Base-by-base conservation (phyloP, 2,888 invertebrate genomes). In the Trissoscelio sp. region DNA sequence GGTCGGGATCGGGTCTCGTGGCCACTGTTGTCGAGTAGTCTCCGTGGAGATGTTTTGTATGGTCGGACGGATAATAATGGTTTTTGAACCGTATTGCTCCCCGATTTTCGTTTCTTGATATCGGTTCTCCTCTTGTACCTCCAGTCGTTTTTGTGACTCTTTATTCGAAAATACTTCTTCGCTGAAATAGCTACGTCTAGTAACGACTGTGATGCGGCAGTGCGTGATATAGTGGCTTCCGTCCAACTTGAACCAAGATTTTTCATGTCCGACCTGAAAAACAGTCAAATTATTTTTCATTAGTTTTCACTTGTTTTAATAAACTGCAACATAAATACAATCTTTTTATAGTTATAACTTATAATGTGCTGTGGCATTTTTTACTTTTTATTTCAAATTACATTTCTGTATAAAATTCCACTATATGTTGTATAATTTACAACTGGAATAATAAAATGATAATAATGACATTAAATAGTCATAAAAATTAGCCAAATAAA, bases 191-290 rank as follows among this genome's bases (percentile, higher is more conserved):
- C 88, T 87, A 87, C 88, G 88, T 92, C 92, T 92, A 93, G 92
- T 87, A 86, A 89, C 88, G 90, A 89, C 89, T 89, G 90, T 90
- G 89, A 88, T 93, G 92, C 92, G 92, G 93, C 93, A 93, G 94
- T 94, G 93, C 93, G 92, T 93, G 93, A 93, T 94, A 94, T 93
- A 94, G 93, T 93, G 93, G 94, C 94, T 93, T 93, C 94, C 94
- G 94, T 94, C 94, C 94, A 93, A 92, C 93, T 93, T 92, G 93
- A 93, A 93, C 93, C 94, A 92, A 94, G 94, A 94, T 94, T 94
- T 94, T 94, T 94, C 94, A 94, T 94, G 94, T 94, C 94, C 94
- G 94, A 94, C 94, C 94, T 94, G 92, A 58, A 77, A 69, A 34
- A 51, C 16, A 72, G 9, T 24, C 37, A 48, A 2, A 24, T 73